These are phyloP conservation scores for Muscicapa adusta DNA, from an alignment of 2,113 vertebrate species.

Conservation along the genomic window DNA sequence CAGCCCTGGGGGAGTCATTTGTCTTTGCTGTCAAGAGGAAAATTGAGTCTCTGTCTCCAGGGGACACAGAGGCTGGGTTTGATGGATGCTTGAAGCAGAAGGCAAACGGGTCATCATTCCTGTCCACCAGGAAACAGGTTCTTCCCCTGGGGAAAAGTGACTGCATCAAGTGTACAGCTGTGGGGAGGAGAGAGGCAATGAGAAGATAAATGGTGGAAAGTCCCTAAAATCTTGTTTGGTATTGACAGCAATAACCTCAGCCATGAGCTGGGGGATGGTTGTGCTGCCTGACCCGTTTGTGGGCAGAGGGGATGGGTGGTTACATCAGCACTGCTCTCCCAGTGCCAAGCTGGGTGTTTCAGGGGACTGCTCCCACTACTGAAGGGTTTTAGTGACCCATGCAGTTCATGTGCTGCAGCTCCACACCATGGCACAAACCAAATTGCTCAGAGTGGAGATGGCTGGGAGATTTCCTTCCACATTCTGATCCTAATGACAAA, in stretches of 20 bases:
- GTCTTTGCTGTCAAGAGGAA: constrained; percentile 59
- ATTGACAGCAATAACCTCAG: neutral
- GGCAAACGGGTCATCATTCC: constrained; percentile 20
- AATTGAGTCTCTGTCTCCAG: constrained; percentile 33
- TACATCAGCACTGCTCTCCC: accelerated
- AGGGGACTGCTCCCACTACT: accelerated
- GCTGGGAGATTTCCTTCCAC: neutral
- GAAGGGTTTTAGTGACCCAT: neutral
- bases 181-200: neutral
- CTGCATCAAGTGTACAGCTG: neutral
- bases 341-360: neutral
- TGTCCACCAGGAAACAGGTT: neutral
- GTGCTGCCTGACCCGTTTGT: accelerated
- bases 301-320: neutral
- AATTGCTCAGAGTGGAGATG: accelerated
- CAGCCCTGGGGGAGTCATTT: constrained; percentile 29
- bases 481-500: neutral
- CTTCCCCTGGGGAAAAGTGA: neutral
- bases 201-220: constrained; percentile 1
- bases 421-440: accelerated
- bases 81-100: constrained; percentile 40
- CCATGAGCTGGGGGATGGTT: neutral
- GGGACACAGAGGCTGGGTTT: neutral
- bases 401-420: neutral
- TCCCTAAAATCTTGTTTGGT: neutral